Conservation (phyloP, 2,113 vertebrate genomes). For the Notothenia coriiceps region DNA sequence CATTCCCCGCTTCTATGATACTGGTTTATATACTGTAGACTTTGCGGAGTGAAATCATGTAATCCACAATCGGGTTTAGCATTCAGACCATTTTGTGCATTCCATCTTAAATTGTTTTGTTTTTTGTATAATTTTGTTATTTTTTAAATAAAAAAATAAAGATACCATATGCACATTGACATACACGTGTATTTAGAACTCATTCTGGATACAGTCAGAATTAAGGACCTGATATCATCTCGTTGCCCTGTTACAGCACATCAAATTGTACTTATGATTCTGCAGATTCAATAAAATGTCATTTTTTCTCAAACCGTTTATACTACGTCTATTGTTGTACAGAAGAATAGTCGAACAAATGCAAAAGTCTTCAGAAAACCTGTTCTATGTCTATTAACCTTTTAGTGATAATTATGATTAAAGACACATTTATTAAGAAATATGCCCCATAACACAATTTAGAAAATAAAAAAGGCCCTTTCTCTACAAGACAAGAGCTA, state of each 20-base stretch:
- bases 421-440: background rate
- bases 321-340: background rate
- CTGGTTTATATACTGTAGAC: conserved; percentile 76
- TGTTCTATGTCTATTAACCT: background rate
- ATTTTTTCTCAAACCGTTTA: conserved; percentile 79
- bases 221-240: conserved; percentile 80
- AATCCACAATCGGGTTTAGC: conserved; percentile 71
- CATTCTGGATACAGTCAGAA: conserved; percentile 65
- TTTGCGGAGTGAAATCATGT: conserved; percentile 71
- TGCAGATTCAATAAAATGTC: conserved; percentile 86
- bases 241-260: conserved; percentile 82
- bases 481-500: too few relatives aligned
- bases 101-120: conserved; percentile 71
- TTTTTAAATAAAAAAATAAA: conserved; percentile 68
- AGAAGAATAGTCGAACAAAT: background rate
- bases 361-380: background rate
- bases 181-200: conserved; percentile 62
- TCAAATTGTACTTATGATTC: conserved; percentile 84
- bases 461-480: background rate
- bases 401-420: background rate
- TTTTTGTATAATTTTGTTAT: conserved; percentile 78
- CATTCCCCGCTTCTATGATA: conserved; percentile 72
- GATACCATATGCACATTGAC: conserved; percentile 75
- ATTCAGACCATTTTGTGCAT: conserved; percentile 76
- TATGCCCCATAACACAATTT: background rate